phyloP scores from a whole-genome alignment of 2,113 vertebrate genomes.

The Grallaria varia region DNA sequence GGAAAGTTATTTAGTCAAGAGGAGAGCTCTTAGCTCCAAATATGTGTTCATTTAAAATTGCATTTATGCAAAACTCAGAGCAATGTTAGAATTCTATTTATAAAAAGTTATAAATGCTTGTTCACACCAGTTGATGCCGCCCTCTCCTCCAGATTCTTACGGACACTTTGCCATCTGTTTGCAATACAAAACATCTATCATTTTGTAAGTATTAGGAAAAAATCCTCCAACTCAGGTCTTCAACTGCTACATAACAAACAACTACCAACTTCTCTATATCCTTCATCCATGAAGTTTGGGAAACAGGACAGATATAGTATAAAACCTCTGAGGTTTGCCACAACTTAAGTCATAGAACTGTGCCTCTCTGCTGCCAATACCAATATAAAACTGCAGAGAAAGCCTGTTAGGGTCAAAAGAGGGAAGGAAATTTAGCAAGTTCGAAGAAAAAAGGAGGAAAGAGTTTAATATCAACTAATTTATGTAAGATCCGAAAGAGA shows the following conservation, averaged over 20 bases:
- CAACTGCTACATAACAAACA: not conserved
- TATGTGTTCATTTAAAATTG: not conserved
- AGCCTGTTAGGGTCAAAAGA: not conserved
- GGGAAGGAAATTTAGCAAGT: not conserved
- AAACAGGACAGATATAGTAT: not conserved
- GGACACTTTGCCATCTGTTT: not conserved
- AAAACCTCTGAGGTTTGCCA: not conserved
- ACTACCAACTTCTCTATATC: not conserved
- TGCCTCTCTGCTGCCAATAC: not conserved
- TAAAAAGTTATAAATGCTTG: not conserved
- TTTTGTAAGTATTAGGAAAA: not conserved
- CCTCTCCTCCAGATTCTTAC: not conserved
- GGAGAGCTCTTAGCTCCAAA: constrained; percentile 11
- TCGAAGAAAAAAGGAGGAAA: not conserved
- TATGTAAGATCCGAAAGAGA: not conserved
- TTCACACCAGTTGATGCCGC: not conserved
- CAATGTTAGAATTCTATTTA: not conserved
- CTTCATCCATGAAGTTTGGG: not conserved
- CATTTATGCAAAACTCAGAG: constrained; percentile 3
- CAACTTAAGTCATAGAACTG: not conserved
- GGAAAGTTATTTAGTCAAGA: constrained; percentile 48
- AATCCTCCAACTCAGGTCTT: not conserved
- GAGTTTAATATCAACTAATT: not conserved
- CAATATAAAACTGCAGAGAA: not conserved
- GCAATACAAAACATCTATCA: not conserved